These are phyloP conservation scores for Camelus dromedarius DNA, from an alignment of 2,113 vertebrate species.

Conservation along the genomic window DNA sequence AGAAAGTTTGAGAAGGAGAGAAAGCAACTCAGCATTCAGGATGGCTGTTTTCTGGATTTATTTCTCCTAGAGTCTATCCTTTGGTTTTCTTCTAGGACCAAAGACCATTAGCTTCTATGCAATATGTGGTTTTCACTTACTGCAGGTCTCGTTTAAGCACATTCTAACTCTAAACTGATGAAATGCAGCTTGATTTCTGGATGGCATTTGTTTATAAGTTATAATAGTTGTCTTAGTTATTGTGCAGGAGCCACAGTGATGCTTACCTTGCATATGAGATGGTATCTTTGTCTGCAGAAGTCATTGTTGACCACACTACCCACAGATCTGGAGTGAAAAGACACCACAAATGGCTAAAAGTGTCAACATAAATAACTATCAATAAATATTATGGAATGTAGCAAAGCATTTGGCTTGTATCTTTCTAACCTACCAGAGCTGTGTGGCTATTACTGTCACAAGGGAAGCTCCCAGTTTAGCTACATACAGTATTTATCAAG, in stretches of 20 bases:
- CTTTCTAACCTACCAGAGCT: conserved; percentile 64
- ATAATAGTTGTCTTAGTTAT: conserved; percentile 64
- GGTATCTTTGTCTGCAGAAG: conserved; percentile 61
- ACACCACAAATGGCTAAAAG: conserved; percentile 77
- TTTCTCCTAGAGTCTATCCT: conserved; percentile 44
- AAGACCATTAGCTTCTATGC: conserved; percentile 54
- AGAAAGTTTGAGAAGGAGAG: background rate
- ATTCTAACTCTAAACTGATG: conserved; percentile 69
- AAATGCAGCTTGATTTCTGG: conserved; percentile 68
- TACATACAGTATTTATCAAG: conserved; percentile 77
- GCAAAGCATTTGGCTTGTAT: conserved; percentile 58
- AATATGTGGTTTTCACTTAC: conserved; percentile 58
- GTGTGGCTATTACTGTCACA: conserved; percentile 51
- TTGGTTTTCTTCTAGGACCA: conserved; percentile 56
- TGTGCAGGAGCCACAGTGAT: conserved; percentile 54
- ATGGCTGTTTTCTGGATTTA: conserved; percentile 47
- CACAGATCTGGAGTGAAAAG: conserved; percentile 67
- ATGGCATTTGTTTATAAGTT: conserved; percentile 67
- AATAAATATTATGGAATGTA: conserved; percentile 75
- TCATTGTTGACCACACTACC: conserved; percentile 77
- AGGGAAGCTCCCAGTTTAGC: conserved; percentile 60
- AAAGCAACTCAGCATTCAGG: conserved; percentile 2
- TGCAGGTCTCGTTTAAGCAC: background rate
- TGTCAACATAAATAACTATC: conserved; percentile 82
- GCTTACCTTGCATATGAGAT: conserved; percentile 63